Base-by-base conservation (phyloP, 2,888 invertebrate genomes). In the Trichogramma evanescens region DNA sequence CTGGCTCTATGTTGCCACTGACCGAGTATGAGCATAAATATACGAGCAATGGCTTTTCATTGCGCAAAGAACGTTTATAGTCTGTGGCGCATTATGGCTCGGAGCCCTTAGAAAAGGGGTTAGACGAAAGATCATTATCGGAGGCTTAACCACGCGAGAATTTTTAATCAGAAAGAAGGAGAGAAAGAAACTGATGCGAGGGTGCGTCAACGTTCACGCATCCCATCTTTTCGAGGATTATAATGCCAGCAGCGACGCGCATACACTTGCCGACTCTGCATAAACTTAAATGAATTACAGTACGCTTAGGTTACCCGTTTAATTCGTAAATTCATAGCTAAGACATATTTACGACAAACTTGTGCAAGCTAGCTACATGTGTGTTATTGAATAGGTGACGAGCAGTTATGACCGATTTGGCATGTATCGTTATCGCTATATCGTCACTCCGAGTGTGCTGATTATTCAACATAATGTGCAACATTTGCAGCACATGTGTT, bases 141-240 rank as follows among this genome's bases (percentile, higher is more conserved):
- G 74, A 74, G 76, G 75, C 76, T 77, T 77, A 78, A 78, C 77
- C 77, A 77, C 77, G 77, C 77, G 77, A 78, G 76, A 78, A 78
- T 78, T 78, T 78, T 78, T 78, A 78, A 78, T 77, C 77, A 78
- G 77, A 26, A 26, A 26, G 26, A 26, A 26, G 26, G 26, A 26
- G 26, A 26, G 26, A 26, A 26, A 26, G 26, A 26, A 26, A 26
- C 26, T 26, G 26, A 26, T 26, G 26, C 26, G 26, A 77, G 77
- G 77, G 77, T 75, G 74, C 75, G 73, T 26, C 26, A 26, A 26
- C 26, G 26, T 26, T 26, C 26, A 26, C 74, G 74, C 74, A 75
- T 72, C 77, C 77, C 75, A 75, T 68, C 66, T 70, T 66, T 69
- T 69, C 68, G 70, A 70, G 70, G 66, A 74, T 62, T 70, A 57